Conservation (phyloP, 2,113 vertebrate species). For the Cephalopholis sonnerati region DNA sequence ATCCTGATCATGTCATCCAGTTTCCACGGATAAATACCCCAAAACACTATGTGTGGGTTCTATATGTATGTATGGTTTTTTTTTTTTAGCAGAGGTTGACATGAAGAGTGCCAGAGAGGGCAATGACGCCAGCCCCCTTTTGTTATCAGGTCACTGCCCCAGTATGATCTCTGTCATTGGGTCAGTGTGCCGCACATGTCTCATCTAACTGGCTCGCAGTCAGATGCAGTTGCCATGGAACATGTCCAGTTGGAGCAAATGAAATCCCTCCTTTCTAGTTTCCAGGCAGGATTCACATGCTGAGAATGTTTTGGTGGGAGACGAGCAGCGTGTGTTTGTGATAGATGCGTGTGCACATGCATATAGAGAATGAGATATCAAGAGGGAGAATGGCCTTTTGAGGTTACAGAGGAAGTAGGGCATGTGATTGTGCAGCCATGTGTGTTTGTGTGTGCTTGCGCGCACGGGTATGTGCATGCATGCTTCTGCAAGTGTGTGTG, state of each 20-base stretch:
- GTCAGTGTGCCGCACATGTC: conserved; percentile 69
- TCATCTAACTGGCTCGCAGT: conserved; percentile 72
- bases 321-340: neutral
- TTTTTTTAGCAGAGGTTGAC: conserved; percentile 24
- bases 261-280: conserved; percentile 71
- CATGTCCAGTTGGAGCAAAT: conserved; percentile 70
- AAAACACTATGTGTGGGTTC: too few species aligned
- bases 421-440: conserved; percentile 85
- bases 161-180: conserved; percentile 73
- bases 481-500: conserved; percentile 56
- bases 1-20: neutral
- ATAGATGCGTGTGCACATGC: conserved; percentile 22
- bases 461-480: conserved; percentile 30
- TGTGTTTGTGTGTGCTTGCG: conserved; percentile 59
- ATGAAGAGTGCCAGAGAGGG: conserved; percentile 29
- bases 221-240: conserved; percentile 77
- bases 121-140: conserved; percentile 33
- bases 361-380: conserved; percentile 64
- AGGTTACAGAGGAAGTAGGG: conserved; percentile 81
- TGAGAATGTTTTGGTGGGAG: conserved; percentile 67
- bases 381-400: conserved; percentile 66
- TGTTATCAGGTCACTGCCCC: conserved; percentile 75
- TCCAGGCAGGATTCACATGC: conserved; percentile 79
- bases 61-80: too few species aligned
- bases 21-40: neutral